Base-by-base conservation (phyloP, 2,888 invertebrate genomes). In the Ypsolopha sequella region DNA sequence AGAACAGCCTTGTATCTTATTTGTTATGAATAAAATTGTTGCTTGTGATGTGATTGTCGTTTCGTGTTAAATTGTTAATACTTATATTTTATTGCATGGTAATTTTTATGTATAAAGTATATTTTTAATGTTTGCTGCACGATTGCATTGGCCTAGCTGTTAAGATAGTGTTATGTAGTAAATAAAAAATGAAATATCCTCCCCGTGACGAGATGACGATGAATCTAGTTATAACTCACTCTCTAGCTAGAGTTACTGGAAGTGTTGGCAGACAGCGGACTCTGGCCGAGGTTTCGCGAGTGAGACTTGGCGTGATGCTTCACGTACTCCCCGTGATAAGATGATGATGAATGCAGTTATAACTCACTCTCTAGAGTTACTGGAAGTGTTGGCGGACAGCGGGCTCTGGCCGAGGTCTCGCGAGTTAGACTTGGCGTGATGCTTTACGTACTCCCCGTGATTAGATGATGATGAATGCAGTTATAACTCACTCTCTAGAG, bases 281-380 rank as follows among this genome's bases (percentile, higher is more conserved):
- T 86, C 66, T 61, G 78, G 51, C 86, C 85, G 50, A 87, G 64
- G 55, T 87, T 87, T 50, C 84, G 65, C 36, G 86, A 87, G 61
- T 81, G 87, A 0, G 82, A 0, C 11, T 41, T 6, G 6, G 11
- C 9, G 4, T 41, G 6, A 6, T 11, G 10, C 9, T 38, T 3
- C 7, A 38, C 2, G 3, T n/a, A 38, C 3, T 9, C 2, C 2
- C 6, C 3, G 6, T 38, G n/a, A n/a, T n/a, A n/a, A n/a, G n/a
- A n/a, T n/a, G n/a, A n/a, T n/a, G n/a, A n/a, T n/a, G n/a, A n/a
- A n/a, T n/a, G n/a, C n/a, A 14, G 13, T 11, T 10, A 45, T 44
- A 73, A n/a, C 82, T 80, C 53, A 85, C 85, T 85, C 85, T 69
- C 85, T 77, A 53, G 84, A 76, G 51, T 79, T 80, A 46, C 69